These are phyloP conservation scores for Eilema depressum DNA, from an alignment of 2,888 invertebrate species.

Conservation along the genomic window DNA sequence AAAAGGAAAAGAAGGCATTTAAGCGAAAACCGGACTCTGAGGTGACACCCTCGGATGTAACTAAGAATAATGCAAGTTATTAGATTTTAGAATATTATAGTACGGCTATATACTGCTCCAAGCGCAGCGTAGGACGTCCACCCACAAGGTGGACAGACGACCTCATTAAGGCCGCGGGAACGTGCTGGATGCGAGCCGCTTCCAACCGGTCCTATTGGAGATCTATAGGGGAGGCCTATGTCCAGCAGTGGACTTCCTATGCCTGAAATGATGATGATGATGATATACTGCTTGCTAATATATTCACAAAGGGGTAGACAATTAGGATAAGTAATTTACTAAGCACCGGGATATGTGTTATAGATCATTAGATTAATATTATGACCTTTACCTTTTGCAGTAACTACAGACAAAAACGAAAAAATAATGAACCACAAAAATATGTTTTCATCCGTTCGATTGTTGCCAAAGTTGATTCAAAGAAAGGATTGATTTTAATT, in stretches of 20 bases:
- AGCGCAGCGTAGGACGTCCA: too few species aligned
- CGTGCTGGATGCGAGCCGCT: too few species aligned
- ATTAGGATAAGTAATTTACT: too few species aligned
- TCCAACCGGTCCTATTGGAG: too few species aligned
- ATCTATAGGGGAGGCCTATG: too few species aligned
- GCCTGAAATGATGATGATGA: too few species aligned
- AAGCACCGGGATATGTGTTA: too few species aligned
- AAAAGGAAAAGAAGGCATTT: neutral
- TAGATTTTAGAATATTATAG: neutral
- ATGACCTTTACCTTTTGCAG: neutral
- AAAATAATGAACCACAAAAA: constrained; percentile 30
- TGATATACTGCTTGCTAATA: neutral
- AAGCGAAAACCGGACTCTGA: neutral
- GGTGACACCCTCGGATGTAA: neutral
- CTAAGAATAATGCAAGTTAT: neutral
- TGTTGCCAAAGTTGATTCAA: constrained; percentile 59
- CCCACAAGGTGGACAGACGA: too few species aligned
- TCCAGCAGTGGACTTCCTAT: too few species aligned
- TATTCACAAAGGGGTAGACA: neutral
- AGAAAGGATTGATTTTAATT: constrained; percentile 81
- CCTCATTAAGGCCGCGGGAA: too few species aligned
- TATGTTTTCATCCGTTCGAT: constrained; percentile 39
- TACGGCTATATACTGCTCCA: neutral
- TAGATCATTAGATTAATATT: neutral
- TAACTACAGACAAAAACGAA: constrained; percentile 8